Percentiles rank a stretch among this genome's conserved stretches.
These are phyloP conservation scores for Cryptops parisi DNA, from an alignment of 2,888 invertebrate species.

Conservation along the genomic window DNA sequence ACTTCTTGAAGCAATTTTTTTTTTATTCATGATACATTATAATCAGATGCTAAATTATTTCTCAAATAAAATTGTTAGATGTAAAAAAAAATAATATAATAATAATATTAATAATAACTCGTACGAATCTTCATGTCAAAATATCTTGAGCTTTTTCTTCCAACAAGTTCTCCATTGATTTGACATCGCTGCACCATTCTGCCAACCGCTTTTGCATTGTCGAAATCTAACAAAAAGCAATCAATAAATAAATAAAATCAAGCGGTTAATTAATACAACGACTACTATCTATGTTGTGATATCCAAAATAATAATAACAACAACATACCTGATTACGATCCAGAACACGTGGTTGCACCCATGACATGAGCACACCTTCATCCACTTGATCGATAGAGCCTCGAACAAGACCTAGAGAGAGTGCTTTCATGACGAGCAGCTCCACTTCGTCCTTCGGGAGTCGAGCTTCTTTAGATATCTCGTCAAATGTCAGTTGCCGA, in stretches of 20 bases:
- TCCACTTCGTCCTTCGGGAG: conserved; percentile 76
- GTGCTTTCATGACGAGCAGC: conserved; percentile 90
- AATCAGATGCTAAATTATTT: too few species aligned
- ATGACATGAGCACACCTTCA: conserved; percentile 56
- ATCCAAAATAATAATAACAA: conserved; percentile 1
- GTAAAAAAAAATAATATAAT: conserved; percentile 38
- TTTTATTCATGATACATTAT: too few species aligned
- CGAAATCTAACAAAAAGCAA: conserved; percentile 43
- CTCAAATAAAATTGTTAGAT: too few species aligned
- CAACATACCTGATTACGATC: conserved; percentile 43
- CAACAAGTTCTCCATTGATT: conserved; percentile 53
- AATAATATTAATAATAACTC: conserved; percentile 49
- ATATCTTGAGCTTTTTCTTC: conserved; percentile 64
- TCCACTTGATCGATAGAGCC: conserved; percentile 90
- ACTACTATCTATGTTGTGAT: too few species aligned
- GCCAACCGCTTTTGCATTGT: conserved; percentile 55
- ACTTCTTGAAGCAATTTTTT: too few species aligned
- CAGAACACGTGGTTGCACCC: conserved; percentile 72
- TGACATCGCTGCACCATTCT: conserved; percentile 58
- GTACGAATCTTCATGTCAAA: conserved; percentile 36
- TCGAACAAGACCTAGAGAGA: conserved; percentile 82
- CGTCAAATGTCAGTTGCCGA: conserved; percentile 68
- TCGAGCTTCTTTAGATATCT: conserved; percentile 74
- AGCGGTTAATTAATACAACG: too few species aligned
- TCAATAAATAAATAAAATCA: conserved; percentile 2